Base-by-base conservation (phyloP, 2,888 invertebrate species). In the Nysson spinosus region DNA sequence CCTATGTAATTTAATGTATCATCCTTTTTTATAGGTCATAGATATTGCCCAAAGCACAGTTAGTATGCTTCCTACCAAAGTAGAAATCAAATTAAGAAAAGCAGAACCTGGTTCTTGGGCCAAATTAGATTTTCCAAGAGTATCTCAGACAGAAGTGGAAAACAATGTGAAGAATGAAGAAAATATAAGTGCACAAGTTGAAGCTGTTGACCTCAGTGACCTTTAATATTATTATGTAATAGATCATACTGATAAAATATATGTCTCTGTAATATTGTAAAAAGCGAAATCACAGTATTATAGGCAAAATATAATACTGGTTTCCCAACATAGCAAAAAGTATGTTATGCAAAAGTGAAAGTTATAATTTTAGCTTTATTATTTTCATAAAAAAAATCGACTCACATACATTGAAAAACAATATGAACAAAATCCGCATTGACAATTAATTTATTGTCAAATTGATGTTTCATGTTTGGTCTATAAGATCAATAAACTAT, bases 31-130 rank as follows among this genome's bases (percentile, higher is more conserved):
- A 24, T 85, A 97, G 98, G 90, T 96, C 22, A 90, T 98, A 32
- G 91, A 93, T 81, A 91, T 95, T 1, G 89, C 89, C 32, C 90
- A 90, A 50, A 93, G 95, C 81, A 90, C 89, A 69, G 95, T 93
- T 0, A 92, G 92, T 32, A 94, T 98, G 94, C 89, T 93, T 77
- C 93, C 94, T 9, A 93, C 96, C 9, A 99, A 99, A 90, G 92
- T 98, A 22, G 98, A 99, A 88, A 93, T 99, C 17, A 96, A 94
- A 82, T 87, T 99, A 82, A 93, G 92, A 75, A 99, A 99, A 88
- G 93, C 92, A 0, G 96, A 96, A 80, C 91, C 94, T 0, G 93
- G 94, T 1, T 91, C 92, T 11, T 98, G 98, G 98, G 85, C 91
- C 6, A 92, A 92, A 74, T 87, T 98, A 19, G 92, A 94, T 80